Base-by-base conservation (phyloP, 1,140 invertebrate genomes). In the Apolygus lucorum region DNA sequence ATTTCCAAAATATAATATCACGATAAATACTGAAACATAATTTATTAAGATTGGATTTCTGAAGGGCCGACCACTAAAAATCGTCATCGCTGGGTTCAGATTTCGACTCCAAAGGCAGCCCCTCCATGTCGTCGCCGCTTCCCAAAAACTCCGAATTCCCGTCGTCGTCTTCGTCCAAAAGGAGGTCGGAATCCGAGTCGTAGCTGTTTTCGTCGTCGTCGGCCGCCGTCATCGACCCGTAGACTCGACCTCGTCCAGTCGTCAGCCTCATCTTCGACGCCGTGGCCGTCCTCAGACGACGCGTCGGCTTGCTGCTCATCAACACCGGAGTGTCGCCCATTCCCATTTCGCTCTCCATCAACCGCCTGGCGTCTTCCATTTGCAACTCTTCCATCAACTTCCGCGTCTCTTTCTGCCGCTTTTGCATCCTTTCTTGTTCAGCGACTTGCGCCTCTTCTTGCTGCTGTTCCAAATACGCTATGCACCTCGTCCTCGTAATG, bases 401-500 rank as follows among this genome's bases (percentile, higher is more conserved):
- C 14, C 68, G 34, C 28, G 67, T 73, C 52, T 72, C 68, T 24
- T 52, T 70, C 62, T 70, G 74, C 75, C 74, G 78, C 73, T 86
- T 83, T 77, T 88, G 85, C 72, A 87, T 83, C 75, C 86, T 83
- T 75, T 91, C 88, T 42, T 87, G 85, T 73, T 93, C 90, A 0
- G 79, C 76, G 74, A 84, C 83, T 52, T 87, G 84, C 49, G 85
- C 81, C 67, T 91, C 89, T 74, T 90, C 87, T 63, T 90, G 82
- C 70, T 88, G 82, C 72, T 89, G 85, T 76, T 93, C 90, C 2
- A 94, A 79, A 76, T 88, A 91, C n/a, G 88, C 87, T 1, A 96
- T 83, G 74, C 92, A 93, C 29, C 95, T 86, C 76, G 93, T 90
- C 68, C 93, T 88, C 63, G 90, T 82, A 29, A 98, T 86, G 80